Base-by-base conservation (phyloP, 2,797 vertebrate species). In the Cheracebus regulus region DNA sequence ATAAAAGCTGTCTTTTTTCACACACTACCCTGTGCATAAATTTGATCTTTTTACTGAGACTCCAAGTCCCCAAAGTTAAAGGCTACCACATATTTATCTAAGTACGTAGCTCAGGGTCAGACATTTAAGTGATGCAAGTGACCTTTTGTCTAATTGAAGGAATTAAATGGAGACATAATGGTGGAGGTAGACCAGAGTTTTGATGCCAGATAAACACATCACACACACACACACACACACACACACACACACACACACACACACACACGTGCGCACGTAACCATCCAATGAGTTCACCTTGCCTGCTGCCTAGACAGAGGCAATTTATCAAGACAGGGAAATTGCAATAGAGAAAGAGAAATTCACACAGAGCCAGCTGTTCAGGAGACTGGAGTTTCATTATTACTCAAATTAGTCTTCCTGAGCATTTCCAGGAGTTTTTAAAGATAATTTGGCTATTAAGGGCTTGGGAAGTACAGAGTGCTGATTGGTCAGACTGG, bases 281-380 rank as follows among this genome's bases (percentile, higher is more conserved):
- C 61, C 61, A 67, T 17, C 61, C 33, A 67, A n/a, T 33, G 17
- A 67, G 61, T 67, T 67, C 61, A 67, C 61, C 33, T 67, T 67
- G 15, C 33, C 15, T n/a, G 61, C 15, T 67, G 14, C 61, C 61
- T 67, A n/a, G 61, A 67, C 15, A 67, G 15, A 67, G 7, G 15
- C 15, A 67, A 67, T 67, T 67, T 67, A 67, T 67, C 61, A 67
- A 67, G 61, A n/a, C 61, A 67, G 15, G 61, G 33, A 67, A n/a
- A n/a, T 7, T 17, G 33, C 61, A n/a, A 19, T 19, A 7, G 30
- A 67, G 15, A 67, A 67, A 64, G 30, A 33, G 61, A n/a, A 64
- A n/a, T n/a, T n/a, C 33, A 17, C 7, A 1, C 3, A 2, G 15
- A 67, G 61, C 61, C 3, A 0, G 15, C 30, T 67, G 61, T 67